phyloP scores from a whole-genome alignment of 2,888 invertebrate species.

The Sphinx pinastri region DNA sequence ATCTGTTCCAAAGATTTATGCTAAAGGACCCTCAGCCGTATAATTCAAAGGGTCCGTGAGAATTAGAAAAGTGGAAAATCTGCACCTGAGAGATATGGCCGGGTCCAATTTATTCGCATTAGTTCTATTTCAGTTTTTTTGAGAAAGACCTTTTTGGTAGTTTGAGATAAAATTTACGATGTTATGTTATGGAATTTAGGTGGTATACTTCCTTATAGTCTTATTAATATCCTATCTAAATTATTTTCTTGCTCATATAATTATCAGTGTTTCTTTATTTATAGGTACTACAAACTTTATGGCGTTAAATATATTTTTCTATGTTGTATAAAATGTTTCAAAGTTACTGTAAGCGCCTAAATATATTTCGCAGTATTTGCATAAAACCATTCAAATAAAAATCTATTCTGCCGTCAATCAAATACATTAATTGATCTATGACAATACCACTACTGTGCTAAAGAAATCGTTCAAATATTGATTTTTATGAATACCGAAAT shows the following conservation, averaged over 20 bases:
- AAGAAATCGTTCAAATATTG: neutral
- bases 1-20: slow-evolving; percentile 59
- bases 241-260: too few relatives aligned
- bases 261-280: too few relatives aligned
- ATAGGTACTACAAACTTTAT: too few relatives aligned
- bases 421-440: neutral
- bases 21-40: slow-evolving; percentile 41
- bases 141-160: slow-evolving; percentile 20
- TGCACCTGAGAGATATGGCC: slow-evolving; percentile 59
- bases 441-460: neutral
- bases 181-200: neutral
- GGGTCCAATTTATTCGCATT: slow-evolving; percentile 44
- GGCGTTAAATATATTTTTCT: too few relatives aligned
- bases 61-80: slow-evolving; percentile 56
- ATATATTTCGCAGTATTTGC: neutral
- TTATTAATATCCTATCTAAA: too few relatives aligned
- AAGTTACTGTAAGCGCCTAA: too few relatives aligned
- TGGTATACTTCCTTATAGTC: too few relatives aligned
- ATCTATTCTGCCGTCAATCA: neutral
- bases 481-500: neutral
- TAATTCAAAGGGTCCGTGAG: slow-evolving; percentile 49
- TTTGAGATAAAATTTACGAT: neutral
- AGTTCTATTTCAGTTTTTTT: slow-evolving; percentile 30
- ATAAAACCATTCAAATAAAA: neutral
- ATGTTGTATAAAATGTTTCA: too few relatives aligned